Conservation (phyloP, 2,797 vertebrate genomes). For the Nyctibius grandis region DNA sequence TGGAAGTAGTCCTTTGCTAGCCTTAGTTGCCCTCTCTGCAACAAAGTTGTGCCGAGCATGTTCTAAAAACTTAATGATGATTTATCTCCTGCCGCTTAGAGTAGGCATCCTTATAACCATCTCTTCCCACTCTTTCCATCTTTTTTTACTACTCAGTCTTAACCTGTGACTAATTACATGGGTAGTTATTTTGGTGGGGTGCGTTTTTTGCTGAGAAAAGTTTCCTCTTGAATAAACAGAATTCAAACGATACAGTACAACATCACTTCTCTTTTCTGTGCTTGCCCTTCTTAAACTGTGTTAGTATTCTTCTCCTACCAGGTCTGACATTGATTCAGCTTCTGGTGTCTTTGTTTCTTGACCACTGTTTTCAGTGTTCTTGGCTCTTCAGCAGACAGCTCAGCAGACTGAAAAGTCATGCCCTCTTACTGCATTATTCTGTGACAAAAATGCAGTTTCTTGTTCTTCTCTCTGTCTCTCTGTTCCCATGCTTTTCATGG, state of each 20-base stretch:
- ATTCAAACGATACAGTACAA: background rate
- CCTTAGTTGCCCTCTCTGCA: background rate
- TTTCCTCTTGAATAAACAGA: background rate
- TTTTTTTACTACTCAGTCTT: background rate
- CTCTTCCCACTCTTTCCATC: background rate
- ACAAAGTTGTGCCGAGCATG: background rate
- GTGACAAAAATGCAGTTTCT: background rate
- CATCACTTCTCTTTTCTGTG: background rate
- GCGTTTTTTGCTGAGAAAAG: background rate
- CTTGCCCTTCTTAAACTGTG: background rate
- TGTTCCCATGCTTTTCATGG: background rate
- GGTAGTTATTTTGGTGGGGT: background rate
- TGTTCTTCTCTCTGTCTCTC: background rate
- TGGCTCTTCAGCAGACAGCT: background rate
- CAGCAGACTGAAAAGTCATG: background rate
- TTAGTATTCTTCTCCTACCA: background rate
- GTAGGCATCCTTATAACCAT: background rate
- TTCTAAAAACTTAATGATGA: background rate
- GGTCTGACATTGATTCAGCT: background rate
- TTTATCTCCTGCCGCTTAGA: background rate
- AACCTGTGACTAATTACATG: background rate
- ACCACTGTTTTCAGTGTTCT: background rate
- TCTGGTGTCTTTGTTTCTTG: conserved; percentile 1
- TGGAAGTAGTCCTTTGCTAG: background rate
- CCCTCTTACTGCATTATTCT: background rate